Percentiles rank a stretch among this genome's conserved stretches.
These are phyloP conservation scores for Monoplex corrugatus DNA, from an alignment of 2,888 invertebrate genomes.

Conservation along the genomic window DNA sequence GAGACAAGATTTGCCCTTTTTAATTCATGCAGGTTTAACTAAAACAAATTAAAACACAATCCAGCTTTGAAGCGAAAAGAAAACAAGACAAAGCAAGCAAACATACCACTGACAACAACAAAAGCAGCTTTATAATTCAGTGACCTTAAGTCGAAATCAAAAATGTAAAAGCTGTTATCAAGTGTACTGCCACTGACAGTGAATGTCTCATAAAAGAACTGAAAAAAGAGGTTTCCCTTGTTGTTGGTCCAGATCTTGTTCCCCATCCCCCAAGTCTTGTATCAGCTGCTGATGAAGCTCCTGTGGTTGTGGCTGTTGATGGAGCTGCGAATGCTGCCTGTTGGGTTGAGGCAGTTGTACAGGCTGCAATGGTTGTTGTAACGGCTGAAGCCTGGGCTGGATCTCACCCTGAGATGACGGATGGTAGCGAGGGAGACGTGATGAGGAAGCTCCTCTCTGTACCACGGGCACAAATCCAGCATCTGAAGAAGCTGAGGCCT, in stretches of 20 bases:
- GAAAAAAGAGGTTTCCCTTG: conserved; percentile 59
- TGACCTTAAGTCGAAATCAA: too few relatives aligned
- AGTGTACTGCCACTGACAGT: too few relatives aligned
- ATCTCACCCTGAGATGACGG: conserved; percentile 4
- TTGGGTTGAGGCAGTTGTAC: conserved; percentile 44
- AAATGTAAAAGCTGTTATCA: too few relatives aligned
- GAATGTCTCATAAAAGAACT: conserved; percentile 55
- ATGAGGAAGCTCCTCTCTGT: conserved; percentile 23
- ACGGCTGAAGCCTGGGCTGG: conserved; percentile 26
- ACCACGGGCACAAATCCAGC: background rate
- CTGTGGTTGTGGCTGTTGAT: conserved; percentile 45
- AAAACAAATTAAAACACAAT: too few relatives aligned
- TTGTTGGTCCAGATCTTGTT: conserved; percentile 40
- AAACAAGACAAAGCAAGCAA: too few relatives aligned
- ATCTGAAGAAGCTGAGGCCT: background rate
- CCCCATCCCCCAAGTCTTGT: conserved; percentile 32
- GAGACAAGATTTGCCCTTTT: too few relatives aligned
- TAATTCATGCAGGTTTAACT: too few relatives aligned
- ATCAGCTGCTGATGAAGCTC: conserved; percentile 44
- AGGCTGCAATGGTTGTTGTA: conserved; percentile 33
- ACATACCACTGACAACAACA: too few relatives aligned
- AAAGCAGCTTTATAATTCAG: too few relatives aligned
- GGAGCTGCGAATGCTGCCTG: conserved; percentile 49
- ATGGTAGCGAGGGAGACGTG: conserved; percentile 45
- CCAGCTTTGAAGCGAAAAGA: too few relatives aligned